A percentile compares a stretch with the other conserved stretches of the same genome.
These are phyloP conservation scores for Ypsolopha sequella DNA, from an alignment of 2,888 invertebrate species.

Conservation along the genomic window DNA sequence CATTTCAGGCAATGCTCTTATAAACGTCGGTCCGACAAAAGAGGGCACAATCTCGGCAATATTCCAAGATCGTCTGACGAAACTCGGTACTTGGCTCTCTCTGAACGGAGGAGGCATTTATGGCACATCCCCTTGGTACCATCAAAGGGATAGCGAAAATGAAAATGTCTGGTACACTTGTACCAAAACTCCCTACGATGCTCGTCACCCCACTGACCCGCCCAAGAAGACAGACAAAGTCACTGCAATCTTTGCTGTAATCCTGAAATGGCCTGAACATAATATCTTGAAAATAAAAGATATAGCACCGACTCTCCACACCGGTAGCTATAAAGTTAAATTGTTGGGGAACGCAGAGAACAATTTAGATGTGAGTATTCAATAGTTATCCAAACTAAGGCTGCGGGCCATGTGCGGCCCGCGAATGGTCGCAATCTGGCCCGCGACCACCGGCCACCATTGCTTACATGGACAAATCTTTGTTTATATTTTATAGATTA, in stretches of 20 bases:
- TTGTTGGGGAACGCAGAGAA: slow-evolving; percentile 33
- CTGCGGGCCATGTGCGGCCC: no score
- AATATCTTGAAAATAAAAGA: slow-evolving; percentile 47
- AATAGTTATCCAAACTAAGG: slow-evolving; percentile 6
- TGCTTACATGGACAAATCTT: no score
- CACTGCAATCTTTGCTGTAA: slow-evolving; percentile 73
- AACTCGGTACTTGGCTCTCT: slow-evolving; percentile 84
- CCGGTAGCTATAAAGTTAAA: slow-evolving; percentile 25
- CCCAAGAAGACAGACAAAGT: slow-evolving; percentile 23
- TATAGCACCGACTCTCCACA: slow-evolving; percentile 26
- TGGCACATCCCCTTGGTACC: slow-evolving; percentile 79
- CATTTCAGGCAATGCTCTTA: slow-evolving; percentile 76
- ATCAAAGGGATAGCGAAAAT: slow-evolving; percentile 83
- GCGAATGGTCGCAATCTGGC: no score
- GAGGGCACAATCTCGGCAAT: slow-evolving; percentile 89
- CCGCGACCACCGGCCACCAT: no score
- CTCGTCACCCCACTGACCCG: slow-evolving; percentile 6
- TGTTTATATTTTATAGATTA: no score
- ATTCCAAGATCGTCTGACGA: slow-evolving; percentile 85
- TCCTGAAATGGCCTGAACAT: slow-evolving; percentile 77
- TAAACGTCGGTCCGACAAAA: slow-evolving; percentile 92
- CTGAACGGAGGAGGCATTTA: slow-evolving; percentile 93
- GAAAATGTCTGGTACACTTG: slow-evolving; percentile 76
- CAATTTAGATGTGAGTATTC: slow-evolving; percentile 30
- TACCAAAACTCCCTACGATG: slow-evolving; percentile 9